A percentile compares a stretch with the other conserved stretches of the same genome.
phyloP scores from a whole-genome alignment of 2,888 invertebrate species.

The Drosophila picticornis region DNA sequence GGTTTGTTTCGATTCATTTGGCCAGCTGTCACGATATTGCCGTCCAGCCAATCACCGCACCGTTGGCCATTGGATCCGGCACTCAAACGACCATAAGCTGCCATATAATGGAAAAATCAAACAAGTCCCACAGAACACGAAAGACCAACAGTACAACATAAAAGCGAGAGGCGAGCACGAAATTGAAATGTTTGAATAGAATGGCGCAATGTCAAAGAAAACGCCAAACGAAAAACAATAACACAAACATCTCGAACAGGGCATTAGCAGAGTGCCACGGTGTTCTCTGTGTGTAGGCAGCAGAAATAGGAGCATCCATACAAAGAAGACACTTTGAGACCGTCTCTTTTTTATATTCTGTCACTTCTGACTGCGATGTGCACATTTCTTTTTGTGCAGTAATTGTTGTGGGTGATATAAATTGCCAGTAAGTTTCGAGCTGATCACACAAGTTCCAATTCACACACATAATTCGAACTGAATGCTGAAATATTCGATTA shows the following conservation, averaged over 20 bases:
- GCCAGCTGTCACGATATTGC: constrained; percentile 8
- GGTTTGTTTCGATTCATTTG: constrained; percentile 26
- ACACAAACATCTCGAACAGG: not conserved
- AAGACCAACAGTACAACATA: not conserved
- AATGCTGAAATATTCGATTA: not conserved
- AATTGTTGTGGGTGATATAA: constrained; percentile 39
- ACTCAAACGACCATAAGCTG: constrained; percentile 37
- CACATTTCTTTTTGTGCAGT: not conserved
- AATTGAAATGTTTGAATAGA: constrained; percentile 39
- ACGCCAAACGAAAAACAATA: not conserved
- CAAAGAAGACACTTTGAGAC: constrained; percentile 8
- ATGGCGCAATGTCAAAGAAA: not conserved
- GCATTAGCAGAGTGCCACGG: not conserved
- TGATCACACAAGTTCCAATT: not conserved
- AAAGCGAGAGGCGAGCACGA: constrained; percentile 11
- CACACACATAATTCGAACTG: constrained; percentile 11
- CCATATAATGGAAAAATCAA: constrained; percentile 37
- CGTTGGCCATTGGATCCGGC: constrained; percentile 8
- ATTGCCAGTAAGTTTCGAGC: constrained; percentile 23
- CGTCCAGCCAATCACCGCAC: constrained; percentile 21
- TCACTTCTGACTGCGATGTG: constrained; percentile 18
- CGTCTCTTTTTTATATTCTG: constrained; percentile 34
- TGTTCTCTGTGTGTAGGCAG: not conserved
- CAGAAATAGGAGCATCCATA: constrained; percentile 1
- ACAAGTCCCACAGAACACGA: constrained; percentile 17